A percentile compares a stretch with the other conserved stretches of the same genome.
Evolutionary conservation across 1,140 invertebrate species (phyloP).

Genomic region (Calephelis nemesis): DNA sequence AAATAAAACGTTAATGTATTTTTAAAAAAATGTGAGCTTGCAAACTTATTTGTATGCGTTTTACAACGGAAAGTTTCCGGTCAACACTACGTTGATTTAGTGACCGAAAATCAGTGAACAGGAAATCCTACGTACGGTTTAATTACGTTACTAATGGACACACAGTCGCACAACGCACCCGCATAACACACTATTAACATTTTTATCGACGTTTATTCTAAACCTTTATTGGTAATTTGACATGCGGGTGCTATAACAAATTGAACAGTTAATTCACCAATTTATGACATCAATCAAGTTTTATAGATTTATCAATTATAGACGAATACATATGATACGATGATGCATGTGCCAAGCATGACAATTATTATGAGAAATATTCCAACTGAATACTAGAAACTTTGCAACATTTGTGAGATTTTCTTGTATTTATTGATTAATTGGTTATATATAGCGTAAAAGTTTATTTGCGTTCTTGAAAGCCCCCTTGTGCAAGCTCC

Average conservation of each 20-base stretch:
- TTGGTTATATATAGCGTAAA: too few relatives aligned
- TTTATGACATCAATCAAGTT: neutral
- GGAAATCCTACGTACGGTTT: constrained; percentile 33
- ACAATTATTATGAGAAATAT: constrained; percentile 1
- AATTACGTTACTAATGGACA: constrained; percentile 29
- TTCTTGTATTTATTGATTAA: too few relatives aligned
- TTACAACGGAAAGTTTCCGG: constrained; percentile 26
- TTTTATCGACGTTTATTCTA: constrained; percentile 13
- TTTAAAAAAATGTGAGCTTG: neutral
- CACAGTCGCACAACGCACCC: constrained; percentile 10
- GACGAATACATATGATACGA: neutral
- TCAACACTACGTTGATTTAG: constrained; percentile 17
- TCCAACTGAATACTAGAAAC: neutral
- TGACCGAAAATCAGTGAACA: constrained; percentile 25
- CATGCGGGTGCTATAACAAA: constrained; percentile 7
- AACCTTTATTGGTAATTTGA: constrained; percentile 11
- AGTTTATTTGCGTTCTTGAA: too few relatives aligned
- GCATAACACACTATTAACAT: constrained; percentile 19
- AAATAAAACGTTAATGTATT: neutral
- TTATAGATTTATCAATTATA: neutral
- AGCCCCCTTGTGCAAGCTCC: too few relatives aligned
- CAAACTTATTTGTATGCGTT: constrained; percentile 25
- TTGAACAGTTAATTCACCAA: neutral
- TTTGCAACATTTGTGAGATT: too few relatives aligned
- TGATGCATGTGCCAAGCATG: neutral